Conservation (phyloP, 2,113 vertebrate genomes). For the Pterophyllum scalare region DNA sequence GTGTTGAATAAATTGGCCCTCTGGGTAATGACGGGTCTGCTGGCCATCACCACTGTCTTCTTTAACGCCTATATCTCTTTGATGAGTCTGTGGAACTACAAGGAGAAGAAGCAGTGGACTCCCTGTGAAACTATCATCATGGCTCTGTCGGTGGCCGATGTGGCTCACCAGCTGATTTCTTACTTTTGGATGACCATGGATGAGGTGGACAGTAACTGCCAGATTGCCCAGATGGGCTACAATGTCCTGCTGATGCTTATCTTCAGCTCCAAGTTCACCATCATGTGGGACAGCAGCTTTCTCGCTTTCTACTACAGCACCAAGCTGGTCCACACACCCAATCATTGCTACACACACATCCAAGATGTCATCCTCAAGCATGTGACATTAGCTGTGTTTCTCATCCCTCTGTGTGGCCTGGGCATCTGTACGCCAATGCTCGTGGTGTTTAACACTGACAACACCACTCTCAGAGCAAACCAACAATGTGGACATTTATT, state of each 20-base stretch:
- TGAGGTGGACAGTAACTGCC: constrained; percentile 65
- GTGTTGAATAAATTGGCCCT: constrained; percentile 39
- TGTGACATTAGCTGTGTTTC: constrained; percentile 49
- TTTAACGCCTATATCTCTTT: constrained; percentile 78
- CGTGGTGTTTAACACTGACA: constrained; percentile 35
- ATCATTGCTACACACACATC: constrained; percentile 73
- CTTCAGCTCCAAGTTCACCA: constrained; percentile 77
- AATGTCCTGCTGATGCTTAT: constrained; percentile 56
- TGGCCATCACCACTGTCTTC: constrained; percentile 73
- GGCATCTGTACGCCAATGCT: constrained; percentile 70
- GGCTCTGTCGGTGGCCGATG: constrained; percentile 61
- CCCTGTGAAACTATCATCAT: constrained; percentile 77
- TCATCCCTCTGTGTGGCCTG: constrained; percentile 71
- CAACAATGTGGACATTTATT: constrained; percentile 64
- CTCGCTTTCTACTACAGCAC: constrained; percentile 82
- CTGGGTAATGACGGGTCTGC: constrained; percentile 69
- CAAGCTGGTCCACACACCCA: constrained; percentile 78
- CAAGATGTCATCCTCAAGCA: constrained; percentile 76
- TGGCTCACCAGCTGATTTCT: constrained; percentile 69
- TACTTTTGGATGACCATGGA: constrained; percentile 80
- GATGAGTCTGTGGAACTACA: constrained; percentile 63
- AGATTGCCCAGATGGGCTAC: constrained; percentile 27
- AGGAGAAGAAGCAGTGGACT: constrained; percentile 65
- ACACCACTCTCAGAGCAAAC: not conserved
- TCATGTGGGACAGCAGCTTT: constrained; percentile 80